Base-by-base conservation (phyloP, 2,113 vertebrate genomes). In the Sisor rabdophorus region DNA sequence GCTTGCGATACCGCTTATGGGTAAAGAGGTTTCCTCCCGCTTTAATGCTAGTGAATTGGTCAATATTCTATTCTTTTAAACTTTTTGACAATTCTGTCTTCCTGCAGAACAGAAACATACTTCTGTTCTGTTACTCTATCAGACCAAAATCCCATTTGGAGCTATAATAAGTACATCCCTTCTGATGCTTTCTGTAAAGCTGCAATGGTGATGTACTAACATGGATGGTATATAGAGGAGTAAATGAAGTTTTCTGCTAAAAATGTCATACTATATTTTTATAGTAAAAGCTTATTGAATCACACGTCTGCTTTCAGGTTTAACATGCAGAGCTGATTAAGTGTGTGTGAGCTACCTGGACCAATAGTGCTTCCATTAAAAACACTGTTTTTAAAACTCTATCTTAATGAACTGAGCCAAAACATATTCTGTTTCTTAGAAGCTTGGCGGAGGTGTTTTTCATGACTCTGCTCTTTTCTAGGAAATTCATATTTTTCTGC, bases 1-100 rank as follows among this genome's bases (percentile, higher is more conserved):
- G 90, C 82, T 99, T 90, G 92, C 94, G 20, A 78, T 99, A 75
- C 96, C 97, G 0, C 91, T 98, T 71, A 90, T 96, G 71, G 96
- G 97, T 98, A 52, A 69, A 26, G 87, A 92, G 93, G 74, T 74
- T 54, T 69, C 53, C 8, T 13, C 28, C 79, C 69, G n/a, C 16
- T 80, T 52, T 73, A 67, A 28, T 63, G 7, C 20, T 0, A 17
- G 22, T 3, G 40, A 40, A 20, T 63, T n/a, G 32, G 13, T 71
- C 19, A n/a, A 8, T 63, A 4, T 74, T 40, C 11, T 40, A 10
- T 44, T 40, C 22, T 28, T 47, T 30, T 47, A 15, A 11, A 52
- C 32, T 11, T 48, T 5, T 53, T 3, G 4, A 7, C 30, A 50
- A 54, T 19, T 11, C 12, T 48, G 11, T 26, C 15, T 44, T 24